Base-by-base conservation (phyloP, 2,888 invertebrate species). In the Stenotaenia linearis region DNA sequence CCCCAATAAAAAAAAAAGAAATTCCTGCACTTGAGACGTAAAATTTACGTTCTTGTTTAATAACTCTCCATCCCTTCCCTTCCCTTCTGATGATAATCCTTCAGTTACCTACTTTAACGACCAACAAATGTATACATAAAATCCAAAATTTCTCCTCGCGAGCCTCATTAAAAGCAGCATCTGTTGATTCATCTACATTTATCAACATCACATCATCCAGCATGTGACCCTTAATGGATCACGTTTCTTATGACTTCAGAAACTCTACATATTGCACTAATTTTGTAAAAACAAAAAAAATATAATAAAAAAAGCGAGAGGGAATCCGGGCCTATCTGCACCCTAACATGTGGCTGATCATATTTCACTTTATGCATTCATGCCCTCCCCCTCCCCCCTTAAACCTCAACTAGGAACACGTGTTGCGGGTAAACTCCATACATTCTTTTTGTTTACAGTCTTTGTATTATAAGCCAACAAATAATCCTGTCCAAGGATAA, bases 321-420 rank as follows among this genome's bases (percentile, higher is more conserved):
- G 50, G 50, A 50, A 50, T 50, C 69, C n/a, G 28, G 69, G 25
- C 15, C 69, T 61, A 25, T 61, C 61, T 61, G 61, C 61, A 23
- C 23, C 61, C 61, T 28, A 69, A 69, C 69, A 69, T 69, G 69
- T 69, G 69, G 69, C 69, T 69, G 25, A 69, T 69, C 69, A 7
- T 69, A 69, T 69, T 69, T 69, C 69, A 69, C 69, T 69, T 28
- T 50, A 50, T n/a, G 18, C 69, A 25, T 69, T 10, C 25, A 28
- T 69, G 69, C 69, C 25, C 69, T 25, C 69, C 69, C 69, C 25
- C 69, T n/a, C n/a, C n/a, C n/a, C n/a, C n/a, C n/a, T n/a, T n/a
- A n/a, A n/a, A 69, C 9, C 15, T 69, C 23, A 28, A 69, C 50
- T 50, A 50, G 18, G 28, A 69, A 25, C 69, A 69, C 69, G 69